Base-by-base conservation (phyloP, 2,797 vertebrate genomes). In the Tokudaia tokunoshimensis region DNA sequence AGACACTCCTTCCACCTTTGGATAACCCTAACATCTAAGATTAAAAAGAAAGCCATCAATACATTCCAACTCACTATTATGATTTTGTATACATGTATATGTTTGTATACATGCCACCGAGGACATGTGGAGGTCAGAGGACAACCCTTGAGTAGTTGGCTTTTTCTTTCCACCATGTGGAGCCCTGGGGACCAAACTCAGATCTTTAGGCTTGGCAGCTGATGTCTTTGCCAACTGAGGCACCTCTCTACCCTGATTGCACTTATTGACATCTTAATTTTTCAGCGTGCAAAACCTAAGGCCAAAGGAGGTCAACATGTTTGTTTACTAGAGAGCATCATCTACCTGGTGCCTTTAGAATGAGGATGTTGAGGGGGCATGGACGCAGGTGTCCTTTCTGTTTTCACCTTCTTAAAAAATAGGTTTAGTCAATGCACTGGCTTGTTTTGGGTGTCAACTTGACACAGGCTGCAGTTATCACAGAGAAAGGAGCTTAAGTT, bases 341-440 rank as follows among this genome's bases (percentile, higher is more conserved):
- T 11, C 82, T 34, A 20, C 59, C 47, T 15, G n/a, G 57, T 47
- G 41, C 59, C 57, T 44, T 83, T 24, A 44, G 81, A 24, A 83
- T 19, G 37, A 41, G 37, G 57, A 29, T 85, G 29, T 52, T 70
- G 83, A 67, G 11, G 63, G 20, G 41, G 26, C 29, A 70, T 20
- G 41, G 17, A 0, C 15, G 57, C 5, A 0, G 29, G 17, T 4
- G 15, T 3, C 59, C 17, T 24, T 22, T 52, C 12, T 4, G 20
- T 17, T n/a, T 20, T 52, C 15, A 3, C 67, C 31, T 52, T 50
- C 41, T 34, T n/a, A 34, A 52, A 70, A 61, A 85, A 8, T 67
- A 24, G 50, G 31, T 52, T 70, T 47, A 52, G 83, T 15, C 63
- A 70, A 85, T 50, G 50, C 50, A 50, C 52, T 52, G 52, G 11